phyloP scores from a whole-genome alignment of 2,113 vertebrate species.

The Canis aureus region DNA sequence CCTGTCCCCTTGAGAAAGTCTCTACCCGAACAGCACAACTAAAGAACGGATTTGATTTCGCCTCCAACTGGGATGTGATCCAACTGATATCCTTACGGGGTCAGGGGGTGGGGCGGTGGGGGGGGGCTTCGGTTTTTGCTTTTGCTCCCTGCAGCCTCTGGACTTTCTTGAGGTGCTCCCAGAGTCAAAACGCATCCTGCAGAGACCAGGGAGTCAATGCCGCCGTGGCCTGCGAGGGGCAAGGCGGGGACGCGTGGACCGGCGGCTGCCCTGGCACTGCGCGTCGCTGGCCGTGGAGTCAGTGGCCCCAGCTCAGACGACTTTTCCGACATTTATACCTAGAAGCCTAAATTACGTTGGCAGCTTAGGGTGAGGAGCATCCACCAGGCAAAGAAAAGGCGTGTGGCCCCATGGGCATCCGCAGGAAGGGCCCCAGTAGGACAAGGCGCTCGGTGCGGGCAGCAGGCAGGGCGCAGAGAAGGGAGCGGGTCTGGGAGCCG shows the following conservation, averaged over 20 bases:
- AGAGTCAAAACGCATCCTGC: background rate
- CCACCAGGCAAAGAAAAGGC: background rate
- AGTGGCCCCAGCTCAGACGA: background rate
- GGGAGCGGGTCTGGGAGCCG: background rate
- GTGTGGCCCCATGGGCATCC: rapidly evolving
- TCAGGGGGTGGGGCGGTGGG: no score
- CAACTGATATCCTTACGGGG: background rate
- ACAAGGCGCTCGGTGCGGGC: rapidly evolving
- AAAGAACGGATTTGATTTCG: background rate
- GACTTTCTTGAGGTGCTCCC: no score
- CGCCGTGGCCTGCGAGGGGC: rapidly evolving
- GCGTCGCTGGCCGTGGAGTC: no score
- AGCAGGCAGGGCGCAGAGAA: background rate
- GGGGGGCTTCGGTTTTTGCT: no score
- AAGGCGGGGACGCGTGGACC: rapidly evolving
- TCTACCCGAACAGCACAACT: background rate
- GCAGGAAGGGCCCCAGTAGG: background rate
- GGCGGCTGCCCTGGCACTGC: rapidly evolving
- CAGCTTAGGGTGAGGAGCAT: background rate
- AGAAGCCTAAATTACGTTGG: background rate
- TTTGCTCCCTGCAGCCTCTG: background rate
- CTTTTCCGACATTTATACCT: background rate
- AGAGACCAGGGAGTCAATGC: background rate
- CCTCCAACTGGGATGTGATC: background rate
- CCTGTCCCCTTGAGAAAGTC: background rate